phyloP scores from a whole-genome alignment of 1,140 invertebrate genomes.

The Drosophila orena region DNA sequence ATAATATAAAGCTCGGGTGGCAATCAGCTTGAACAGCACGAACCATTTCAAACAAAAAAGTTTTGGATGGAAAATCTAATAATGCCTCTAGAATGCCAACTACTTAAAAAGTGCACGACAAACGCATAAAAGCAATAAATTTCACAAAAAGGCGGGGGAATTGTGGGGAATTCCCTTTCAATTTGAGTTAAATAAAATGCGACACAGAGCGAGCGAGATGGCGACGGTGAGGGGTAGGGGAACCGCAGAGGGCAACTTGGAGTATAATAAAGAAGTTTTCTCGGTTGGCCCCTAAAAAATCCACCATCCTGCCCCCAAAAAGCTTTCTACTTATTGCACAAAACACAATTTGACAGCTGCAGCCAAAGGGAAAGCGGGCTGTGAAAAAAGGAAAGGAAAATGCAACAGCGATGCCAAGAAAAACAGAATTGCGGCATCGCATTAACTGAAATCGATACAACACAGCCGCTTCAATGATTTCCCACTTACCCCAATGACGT shows the following conservation, averaged over 20 bases:
- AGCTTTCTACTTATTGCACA: conserved; percentile 48
- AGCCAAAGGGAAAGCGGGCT: conserved; percentile 41
- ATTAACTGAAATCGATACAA: conserved; percentile 62
- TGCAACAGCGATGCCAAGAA: conserved; percentile 10
- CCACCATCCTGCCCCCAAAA: conserved; percentile 1
- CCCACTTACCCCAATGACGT: conserved; percentile 6
- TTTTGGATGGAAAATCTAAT: conserved; percentile 69
- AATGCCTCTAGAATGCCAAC: conserved; percentile 67
- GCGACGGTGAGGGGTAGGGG: background rate
- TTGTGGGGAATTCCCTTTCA: conserved; percentile 47
- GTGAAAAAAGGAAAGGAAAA: conserved; percentile 5
- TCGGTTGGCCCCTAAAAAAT: conserved; percentile 25
- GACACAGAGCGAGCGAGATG: conserved; percentile 8
- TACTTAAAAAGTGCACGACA: conserved; percentile 81
- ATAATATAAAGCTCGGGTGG: background rate
- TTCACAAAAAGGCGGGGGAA: conserved; percentile 54
- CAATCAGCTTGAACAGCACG: conserved; percentile 58
- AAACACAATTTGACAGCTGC: conserved; percentile 77
- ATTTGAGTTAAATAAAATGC: conserved; percentile 70
- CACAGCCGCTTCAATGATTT: conserved; percentile 47
- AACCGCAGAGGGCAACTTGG: conserved; percentile 27
- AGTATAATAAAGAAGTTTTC: conserved; percentile 71
- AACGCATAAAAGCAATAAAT: conserved; percentile 83
- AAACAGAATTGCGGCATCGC: conserved; percentile 37
- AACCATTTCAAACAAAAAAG: conserved; percentile 47